Evolutionary conservation across 2,888 invertebrate species (phyloP), one percentile per base, ranked within the genome.

Genomic region (Andrena bucephala): DNA sequence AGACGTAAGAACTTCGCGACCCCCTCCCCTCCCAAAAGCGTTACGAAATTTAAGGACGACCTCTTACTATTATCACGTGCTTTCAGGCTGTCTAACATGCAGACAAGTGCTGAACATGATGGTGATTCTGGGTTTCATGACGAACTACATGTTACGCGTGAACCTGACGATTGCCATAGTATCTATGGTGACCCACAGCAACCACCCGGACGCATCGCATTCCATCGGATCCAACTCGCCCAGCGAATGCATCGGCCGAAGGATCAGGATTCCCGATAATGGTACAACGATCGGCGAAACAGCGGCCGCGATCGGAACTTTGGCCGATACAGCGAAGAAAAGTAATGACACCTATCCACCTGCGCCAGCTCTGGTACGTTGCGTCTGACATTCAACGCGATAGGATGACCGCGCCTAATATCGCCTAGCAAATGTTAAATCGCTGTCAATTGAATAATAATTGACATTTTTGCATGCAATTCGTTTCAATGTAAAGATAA

Each of bases 131-230:
- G 98, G 98, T 83, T 98, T 98, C 94, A 97, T 98, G 97, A 95
- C 98, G 95, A 98, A 98, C 95, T 98, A 98, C 95, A 97, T 98
- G 94, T 94, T 98, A 48, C 95, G 98, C 69, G 97, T 98, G 75
- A 98, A 98, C 94, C 95, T 98, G 73, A 98, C 97, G 81, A 97
- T 98, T 85, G 97, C 98, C 82, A 97, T 98, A 87, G 97, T 98
- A 60, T 97, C 96, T 90, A 98, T 98, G 98, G 96, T 97, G 71
- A 68, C 89, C 27, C 93, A 94, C 16, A 87, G 87, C 48, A 94
- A 93, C 82, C 16, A 42, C 42, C 4, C 5, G 16, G 80, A 87
- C 29, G 85, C 71, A 20, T 77, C 70, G 74, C 89, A 90, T 86
- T 85, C 67, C 63, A 75, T 31, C 48, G 50, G 50, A 20, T 33